Base-by-base conservation (phyloP, 1,140 invertebrate genomes). In the Amyelois transitella region DNA sequence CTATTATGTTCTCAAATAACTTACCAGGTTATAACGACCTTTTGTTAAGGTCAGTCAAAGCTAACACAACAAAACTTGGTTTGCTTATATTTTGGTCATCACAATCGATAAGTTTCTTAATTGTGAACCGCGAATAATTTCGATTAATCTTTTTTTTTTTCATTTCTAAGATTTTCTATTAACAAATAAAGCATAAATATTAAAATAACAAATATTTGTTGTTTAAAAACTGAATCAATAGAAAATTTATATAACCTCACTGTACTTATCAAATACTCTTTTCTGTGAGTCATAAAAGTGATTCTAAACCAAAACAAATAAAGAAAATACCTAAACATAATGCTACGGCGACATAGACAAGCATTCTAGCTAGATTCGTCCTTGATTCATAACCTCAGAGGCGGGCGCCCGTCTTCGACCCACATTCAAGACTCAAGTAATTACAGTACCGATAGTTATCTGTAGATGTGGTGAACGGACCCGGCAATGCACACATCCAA, bases 331-430 rank as follows among this genome's bases (percentile, higher is more conserved):
- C 7, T 8, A 28, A 1, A 5, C 25, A 28, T 6, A 28, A 1
- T 28, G 25, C 25, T 10, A 5, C 32, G 17, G 32, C 32, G 32
- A 14, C 4, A 12, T 10, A 12, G 25, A 5, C n/a, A 38, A 38
- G 17, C 32, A 38, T 38, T 38, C 22, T 38, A n/a, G 32, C 17
- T 38, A 48, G 45, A 43, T 14, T 28, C 51, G 74, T 72, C 76
- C 73, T 77, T 79, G 73, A 71, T 65, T 67, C 60, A 60, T 67
- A 64, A 75, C 67, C 69, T 69, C 61, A 63, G 43, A 56, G 60
- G 53, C 52, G 59, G 22, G 61, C 56, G 59, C 60, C 53, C 63
- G 66, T 69, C 66, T 73, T 73, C 67, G 68, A 66, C 66, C 66
- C 54, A 72, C 64, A 69, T 79, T 63, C 70, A 44, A 51, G 48